Percentiles rank a stretch among this genome's conserved stretches.
Evolutionary conservation across 2,888 invertebrate genomes (phyloP).

Genomic region (Stenodema calcarata): DNA sequence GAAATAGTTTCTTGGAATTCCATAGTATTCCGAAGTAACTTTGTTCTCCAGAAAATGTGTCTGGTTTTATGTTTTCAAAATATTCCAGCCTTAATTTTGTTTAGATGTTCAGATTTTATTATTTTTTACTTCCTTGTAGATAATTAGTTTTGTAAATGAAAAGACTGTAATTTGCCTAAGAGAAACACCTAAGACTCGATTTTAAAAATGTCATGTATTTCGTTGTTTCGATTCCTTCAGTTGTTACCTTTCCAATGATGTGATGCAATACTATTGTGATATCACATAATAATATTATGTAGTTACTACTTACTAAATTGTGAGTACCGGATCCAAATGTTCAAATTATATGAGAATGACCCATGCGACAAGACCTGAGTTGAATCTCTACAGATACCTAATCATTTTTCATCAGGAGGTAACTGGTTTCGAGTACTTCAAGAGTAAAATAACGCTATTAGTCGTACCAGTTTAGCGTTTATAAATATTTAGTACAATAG

Average conservation of each 20-base stretch:
- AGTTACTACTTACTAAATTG: not conserved
- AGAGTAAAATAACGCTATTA: too few species aligned
- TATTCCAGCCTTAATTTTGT: not conserved
- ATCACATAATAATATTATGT: too few species aligned
- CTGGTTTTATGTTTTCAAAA: not conserved
- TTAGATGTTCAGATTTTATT: not conserved
- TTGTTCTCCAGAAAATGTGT: not conserved
- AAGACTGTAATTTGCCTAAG: not conserved
- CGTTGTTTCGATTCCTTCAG: not conserved
- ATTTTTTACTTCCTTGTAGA: not conserved
- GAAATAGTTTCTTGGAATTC: conserved; percentile 46
- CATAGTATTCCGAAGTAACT: not conserved
- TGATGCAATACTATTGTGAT: not conserved
- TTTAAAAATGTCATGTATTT: not conserved
- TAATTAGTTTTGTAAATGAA: not conserved
- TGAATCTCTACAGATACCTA: too few species aligned
- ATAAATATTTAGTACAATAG: too few species aligned
- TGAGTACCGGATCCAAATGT: not conserved
- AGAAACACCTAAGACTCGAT: not conserved
- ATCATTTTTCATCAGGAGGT: too few species aligned
- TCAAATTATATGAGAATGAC: too few species aligned
- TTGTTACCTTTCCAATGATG: not conserved
- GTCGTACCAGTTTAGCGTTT: too few species aligned
- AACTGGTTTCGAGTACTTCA: too few species aligned
- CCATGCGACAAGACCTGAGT: too few species aligned